phyloP scores from a whole-genome alignment of 2,113 vertebrate species.

The Mixornis gularis region DNA sequence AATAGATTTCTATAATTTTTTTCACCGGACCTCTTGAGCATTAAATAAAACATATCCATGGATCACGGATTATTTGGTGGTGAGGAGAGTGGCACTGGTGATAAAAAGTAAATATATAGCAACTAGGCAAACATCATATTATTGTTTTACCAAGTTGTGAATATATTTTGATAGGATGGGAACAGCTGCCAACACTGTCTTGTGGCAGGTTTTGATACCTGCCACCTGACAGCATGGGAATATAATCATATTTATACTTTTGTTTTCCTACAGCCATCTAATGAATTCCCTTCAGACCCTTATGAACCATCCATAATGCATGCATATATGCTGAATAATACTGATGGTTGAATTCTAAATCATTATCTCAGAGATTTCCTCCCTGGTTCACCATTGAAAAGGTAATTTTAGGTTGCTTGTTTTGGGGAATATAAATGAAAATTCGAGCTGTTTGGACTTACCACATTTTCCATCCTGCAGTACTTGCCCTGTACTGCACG shows the following conservation, averaged over 20 bases:
- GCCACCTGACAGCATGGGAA: neutral
- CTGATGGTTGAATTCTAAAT: neutral
- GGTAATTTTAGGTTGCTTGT: neutral
- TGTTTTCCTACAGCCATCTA: neutral
- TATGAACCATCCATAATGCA: neutral
- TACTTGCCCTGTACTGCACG: conserved; percentile 84
- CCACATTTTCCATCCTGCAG: conserved; percentile 85
- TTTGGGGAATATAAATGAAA: neutral
- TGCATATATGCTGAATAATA: neutral
- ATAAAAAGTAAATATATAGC: neutral
- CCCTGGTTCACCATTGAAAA: neutral
- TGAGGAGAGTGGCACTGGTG: neutral
- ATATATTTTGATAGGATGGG: neutral
- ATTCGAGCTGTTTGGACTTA: conserved; percentile 50
- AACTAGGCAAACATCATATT: neutral
- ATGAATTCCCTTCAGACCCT: neutral
- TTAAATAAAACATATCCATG: neutral
- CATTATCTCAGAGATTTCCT: neutral
- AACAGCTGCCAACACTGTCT: neutral
- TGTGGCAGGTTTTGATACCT: neutral
- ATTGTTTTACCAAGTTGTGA: neutral
- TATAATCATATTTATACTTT: neutral
- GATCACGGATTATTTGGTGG: neutral
- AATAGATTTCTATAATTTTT: neutral
- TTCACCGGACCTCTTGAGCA: neutral